phyloP scores from a whole-genome alignment of 1,140 invertebrate genomes.

The Micrasema minimum region DNA sequence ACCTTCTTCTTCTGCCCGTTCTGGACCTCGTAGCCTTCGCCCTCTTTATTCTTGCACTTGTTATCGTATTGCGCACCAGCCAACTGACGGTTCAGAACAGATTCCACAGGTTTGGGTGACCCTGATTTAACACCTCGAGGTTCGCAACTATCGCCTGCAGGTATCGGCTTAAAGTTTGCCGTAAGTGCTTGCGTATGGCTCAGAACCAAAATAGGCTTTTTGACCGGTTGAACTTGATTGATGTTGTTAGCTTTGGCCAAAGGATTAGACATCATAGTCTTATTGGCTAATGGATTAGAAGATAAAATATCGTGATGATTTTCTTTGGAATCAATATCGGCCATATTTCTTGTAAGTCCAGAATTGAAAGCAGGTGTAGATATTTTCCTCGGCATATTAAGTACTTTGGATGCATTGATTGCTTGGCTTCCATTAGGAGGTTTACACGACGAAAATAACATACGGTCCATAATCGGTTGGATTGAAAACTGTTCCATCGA shows the following conservation, averaged over 20 bases:
- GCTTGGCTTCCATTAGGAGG: conserved; percentile 40
- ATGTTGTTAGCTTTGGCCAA: conserved; percentile 46
- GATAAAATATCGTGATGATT: conserved; percentile 48
- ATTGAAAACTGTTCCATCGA: no score
- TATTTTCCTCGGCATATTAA: conserved; percentile 42
- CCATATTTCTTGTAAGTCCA: conserved; percentile 19
- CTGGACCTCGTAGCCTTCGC: conserved; percentile 44
- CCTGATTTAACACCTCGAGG: conserved; percentile 43
- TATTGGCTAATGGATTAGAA: conserved; percentile 49
- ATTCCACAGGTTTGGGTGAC: conserved; percentile 49
- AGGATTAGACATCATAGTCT: conserved; percentile 42
- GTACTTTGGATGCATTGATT: conserved; percentile 33
- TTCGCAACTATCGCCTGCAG: conserved; percentile 41
- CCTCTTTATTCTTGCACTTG: conserved; percentile 31
- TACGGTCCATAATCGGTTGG: no score
- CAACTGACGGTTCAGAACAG: conserved; percentile 50
- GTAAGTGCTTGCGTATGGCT: conserved; percentile 49
- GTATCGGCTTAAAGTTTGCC: conserved; percentile 50
- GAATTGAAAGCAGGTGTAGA: conserved; percentile 41
- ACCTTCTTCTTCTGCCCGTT: conserved; percentile 53
- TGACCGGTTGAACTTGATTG: conserved; percentile 43
- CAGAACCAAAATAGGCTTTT: conserved; percentile 45
- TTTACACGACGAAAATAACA: conserved; percentile 17
- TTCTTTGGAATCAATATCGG: conserved; percentile 43
- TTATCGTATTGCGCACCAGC: conserved; percentile 37